Conservation (phyloP, 35 echinoderm and acorn worm species). For the Hemicentrotus pulcherrimus region DNA sequence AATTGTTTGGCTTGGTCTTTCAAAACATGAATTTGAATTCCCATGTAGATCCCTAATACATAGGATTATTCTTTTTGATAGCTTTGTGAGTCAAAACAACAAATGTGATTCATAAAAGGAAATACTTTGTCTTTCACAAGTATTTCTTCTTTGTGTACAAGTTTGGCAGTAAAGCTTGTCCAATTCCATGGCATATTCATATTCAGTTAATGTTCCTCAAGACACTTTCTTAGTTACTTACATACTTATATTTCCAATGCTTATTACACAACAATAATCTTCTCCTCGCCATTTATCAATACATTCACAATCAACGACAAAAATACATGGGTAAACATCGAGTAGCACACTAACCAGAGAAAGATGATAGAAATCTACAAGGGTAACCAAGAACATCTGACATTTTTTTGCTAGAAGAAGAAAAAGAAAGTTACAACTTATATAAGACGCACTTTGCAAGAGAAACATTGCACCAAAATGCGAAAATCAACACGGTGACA, state of each 20-base stretch:
- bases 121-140: neutral
- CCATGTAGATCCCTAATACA: too few species aligned
- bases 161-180: constrained; percentile 27
- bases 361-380: neutral
- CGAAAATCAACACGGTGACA: constrained; percentile 7
- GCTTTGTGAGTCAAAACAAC: too few species aligned
- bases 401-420: neutral
- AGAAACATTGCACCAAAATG: constrained; percentile 49
- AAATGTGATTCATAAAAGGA: neutral
- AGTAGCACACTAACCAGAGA: constrained; percentile 40
- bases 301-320: constrained; percentile 19
- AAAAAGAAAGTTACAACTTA: neutral
- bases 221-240: neutral
- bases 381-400: neutral
- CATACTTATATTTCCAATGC: neutral
- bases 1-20: too few species aligned
- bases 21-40: too few species aligned
- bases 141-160: neutral
- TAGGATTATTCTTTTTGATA: too few species aligned
- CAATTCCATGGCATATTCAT: constrained; percentile 1
- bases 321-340: constrained; percentile 5
- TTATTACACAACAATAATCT: neutral
- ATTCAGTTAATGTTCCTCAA: neutral
- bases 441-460: constrained; percentile 19
- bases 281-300: neutral